Percentiles rank a stretch among this genome's conserved stretches.
phyloP scores from a whole-genome alignment of 2,113 vertebrate genomes.

The Myotis yumanensis region DNA sequence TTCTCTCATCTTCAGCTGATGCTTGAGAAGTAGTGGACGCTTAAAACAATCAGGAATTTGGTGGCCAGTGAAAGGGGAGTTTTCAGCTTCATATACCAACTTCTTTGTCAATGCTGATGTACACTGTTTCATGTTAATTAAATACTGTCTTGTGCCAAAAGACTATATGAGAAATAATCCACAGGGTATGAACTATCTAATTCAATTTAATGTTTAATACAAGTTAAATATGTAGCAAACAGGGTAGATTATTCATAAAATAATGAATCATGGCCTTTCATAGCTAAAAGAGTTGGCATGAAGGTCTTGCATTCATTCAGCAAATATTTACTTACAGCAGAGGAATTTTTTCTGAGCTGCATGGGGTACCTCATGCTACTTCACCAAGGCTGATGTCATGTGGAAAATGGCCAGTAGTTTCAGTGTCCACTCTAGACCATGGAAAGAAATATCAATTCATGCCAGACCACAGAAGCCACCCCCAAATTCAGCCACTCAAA shows the following conservation, averaged over 20 bases:
- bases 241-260: background rate
- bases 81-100: background rate
- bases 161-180: slow-evolving; percentile 7
- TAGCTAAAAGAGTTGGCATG: background rate
- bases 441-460: background rate
- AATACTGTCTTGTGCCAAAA: background rate
- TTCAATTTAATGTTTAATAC: background rate
- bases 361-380: background rate
- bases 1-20: background rate
- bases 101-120: background rate
- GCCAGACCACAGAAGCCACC: background rate
- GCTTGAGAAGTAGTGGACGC: background rate
- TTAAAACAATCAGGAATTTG: background rate
- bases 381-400: background rate
- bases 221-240: background rate
- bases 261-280: background rate
- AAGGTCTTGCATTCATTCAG: slow-evolving; percentile 18
- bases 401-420: background rate
- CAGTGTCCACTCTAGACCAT: background rate
- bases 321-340: background rate
- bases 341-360: background rate
- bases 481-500: too few relatives aligned
- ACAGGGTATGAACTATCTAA: background rate
- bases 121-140: background rate
- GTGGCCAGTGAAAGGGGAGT: background rate